A percentile compares a stretch with the other conserved stretches of the same genome.
phyloP scores from a whole-genome alignment of 2,113 vertebrate species.

The Leucosticte australis region DNA sequence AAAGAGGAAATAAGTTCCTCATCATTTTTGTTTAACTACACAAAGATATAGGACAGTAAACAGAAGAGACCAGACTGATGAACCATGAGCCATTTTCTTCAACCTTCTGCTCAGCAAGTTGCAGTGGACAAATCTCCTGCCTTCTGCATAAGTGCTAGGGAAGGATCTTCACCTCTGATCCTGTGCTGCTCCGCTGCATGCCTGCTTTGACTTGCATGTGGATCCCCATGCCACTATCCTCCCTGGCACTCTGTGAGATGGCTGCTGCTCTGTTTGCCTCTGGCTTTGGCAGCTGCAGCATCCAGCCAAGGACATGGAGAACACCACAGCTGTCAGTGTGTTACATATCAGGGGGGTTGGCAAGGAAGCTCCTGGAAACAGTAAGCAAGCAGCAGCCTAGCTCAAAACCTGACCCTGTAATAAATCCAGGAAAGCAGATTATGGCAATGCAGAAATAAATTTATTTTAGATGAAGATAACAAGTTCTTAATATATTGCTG shows the following conservation, averaged over 20 bases:
- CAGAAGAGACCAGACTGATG: neutral
- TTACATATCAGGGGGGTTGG: rapidly evolving
- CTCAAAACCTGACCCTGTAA: neutral
- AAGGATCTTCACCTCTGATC: neutral
- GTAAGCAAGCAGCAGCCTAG: neutral
- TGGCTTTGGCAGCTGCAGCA: neutral
- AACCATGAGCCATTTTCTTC: rapidly evolving
- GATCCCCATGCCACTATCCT: rapidly evolving
- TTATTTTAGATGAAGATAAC: neutral
- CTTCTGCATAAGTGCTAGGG: rapidly evolving
- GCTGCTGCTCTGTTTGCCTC: neutral
- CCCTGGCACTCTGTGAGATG: rapidly evolving
- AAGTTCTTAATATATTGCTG: neutral
- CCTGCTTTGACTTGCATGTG: rapidly evolving
- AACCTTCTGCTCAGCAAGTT: neutral
- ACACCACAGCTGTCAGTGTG: rapidly evolving
- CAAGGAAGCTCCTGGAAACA: neutral
- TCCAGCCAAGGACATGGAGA: neutral
- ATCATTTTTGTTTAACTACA: neutral
- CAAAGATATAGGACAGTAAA: neutral
- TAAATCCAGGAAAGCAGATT: neutral
- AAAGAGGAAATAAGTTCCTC: neutral
- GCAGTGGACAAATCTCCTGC: rapidly evolving
- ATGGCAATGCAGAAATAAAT: neutral
- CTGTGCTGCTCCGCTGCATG: neutral